A percentile compares a stretch with the other conserved stretches of the same genome.
Conservation (phyloP, 2,888 invertebrate species). For the Lepidochitona cinerea region DNA sequence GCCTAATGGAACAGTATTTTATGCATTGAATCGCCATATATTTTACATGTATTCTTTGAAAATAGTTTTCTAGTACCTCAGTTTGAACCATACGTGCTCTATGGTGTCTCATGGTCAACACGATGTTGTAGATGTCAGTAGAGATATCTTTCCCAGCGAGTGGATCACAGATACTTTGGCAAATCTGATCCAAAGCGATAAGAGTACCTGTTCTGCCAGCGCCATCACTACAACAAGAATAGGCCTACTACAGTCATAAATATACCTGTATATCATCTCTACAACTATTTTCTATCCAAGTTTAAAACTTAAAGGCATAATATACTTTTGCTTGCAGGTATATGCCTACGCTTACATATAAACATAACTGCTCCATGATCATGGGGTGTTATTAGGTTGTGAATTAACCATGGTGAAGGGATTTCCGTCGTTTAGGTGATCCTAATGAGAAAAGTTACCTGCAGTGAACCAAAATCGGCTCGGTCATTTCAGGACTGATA, state of each 20-base stretch:
- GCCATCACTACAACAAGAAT: slow-evolving; percentile 72
- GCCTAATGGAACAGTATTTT: too few species aligned
- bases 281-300: too few species aligned
- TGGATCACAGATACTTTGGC: slow-evolving; percentile 85
- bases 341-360: too few species aligned
- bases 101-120: slow-evolving; percentile 95
- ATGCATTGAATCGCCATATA: too few species aligned
- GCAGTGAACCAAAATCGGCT: slow-evolving; percentile 12
- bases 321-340: too few species aligned
- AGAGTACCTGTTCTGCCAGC: slow-evolving; percentile 90
- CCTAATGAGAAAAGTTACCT: too few species aligned
- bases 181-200: slow-evolving; percentile 91
- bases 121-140: slow-evolving; percentile 94
- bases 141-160: slow-evolving; percentile 65
- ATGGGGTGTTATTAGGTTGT: too few species aligned
- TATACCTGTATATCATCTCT: too few species aligned
- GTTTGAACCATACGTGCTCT: slow-evolving; percentile 91
- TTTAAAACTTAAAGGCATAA: too few species aligned
- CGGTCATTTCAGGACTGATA: neutral
- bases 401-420: too few species aligned
- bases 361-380: too few species aligned
- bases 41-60: neutral
- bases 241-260: neutral
- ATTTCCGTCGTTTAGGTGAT: too few species aligned
- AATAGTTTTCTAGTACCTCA: slow-evolving; percentile 54